Evolutionary conservation across 2,113 vertebrate genomes (phyloP), one percentile per base, ranked within the genome.

Genomic region (Sinosuthora webbiana): DNA sequence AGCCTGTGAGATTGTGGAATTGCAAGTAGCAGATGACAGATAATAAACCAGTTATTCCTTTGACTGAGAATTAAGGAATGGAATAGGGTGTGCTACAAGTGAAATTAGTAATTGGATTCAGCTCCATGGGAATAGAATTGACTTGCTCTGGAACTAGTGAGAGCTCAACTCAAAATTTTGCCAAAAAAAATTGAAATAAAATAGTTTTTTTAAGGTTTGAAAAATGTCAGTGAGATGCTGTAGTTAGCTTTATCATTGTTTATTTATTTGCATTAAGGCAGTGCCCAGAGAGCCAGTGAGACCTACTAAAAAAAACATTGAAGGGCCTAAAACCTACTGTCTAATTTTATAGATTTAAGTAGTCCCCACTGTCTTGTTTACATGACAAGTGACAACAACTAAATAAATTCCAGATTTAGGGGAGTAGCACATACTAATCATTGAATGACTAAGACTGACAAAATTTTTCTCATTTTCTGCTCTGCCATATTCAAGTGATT

Each of bases 271-370:
- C 37, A 55, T 69, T 74, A 69, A 77, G 55, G 63, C 50, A 69
- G 13, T 17, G 45, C 63, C 63, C 63, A 80, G 67, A 90, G 75
- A 77, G 16, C 37, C 75, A 80, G 25, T 37, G 75, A 94, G 63
- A 45, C 55, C 53, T 93, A 93, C 91, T 94, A 1, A 87, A 21
- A 57, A n/a, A 15, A 23, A 5, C 45, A 77, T 67, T 42, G 59
- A 82, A 87, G n/a, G 23, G 13, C 49, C 75, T 91, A 75, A 82
- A 96, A 64, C 15, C 81, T 57, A 50, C 80, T 83, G 75, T 57
- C 79, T 95, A 79, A 76, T 95, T 95, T 90, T 92, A 92, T 90
- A 84, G 67, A 92, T 86, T 93, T 96, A 85, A 97, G 75, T 95
- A 90, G 90, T 88, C 88, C 75, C 88, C 42, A 28, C 57, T 93